Base-by-base conservation (phyloP, 2,888 invertebrate genomes). In the Linnaemya tessellans region DNA sequence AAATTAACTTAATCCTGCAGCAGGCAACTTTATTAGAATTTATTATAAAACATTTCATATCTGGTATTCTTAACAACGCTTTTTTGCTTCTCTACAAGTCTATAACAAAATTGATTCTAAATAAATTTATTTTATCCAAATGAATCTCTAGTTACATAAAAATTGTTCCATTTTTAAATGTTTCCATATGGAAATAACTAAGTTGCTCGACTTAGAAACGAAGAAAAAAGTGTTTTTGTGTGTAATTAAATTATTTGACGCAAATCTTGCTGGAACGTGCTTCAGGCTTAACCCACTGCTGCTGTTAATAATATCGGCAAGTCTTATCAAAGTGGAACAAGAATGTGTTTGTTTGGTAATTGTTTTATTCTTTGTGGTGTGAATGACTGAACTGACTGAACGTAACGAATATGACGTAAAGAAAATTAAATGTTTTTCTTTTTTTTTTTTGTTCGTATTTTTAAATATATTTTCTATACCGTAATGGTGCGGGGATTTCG, bases 241-340 rank as follows among this genome's bases (percentile, higher is more conserved):
- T 35, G 54, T 60, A 68, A 68, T 81, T 62, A 54, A 74, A 54
- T 67, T 30, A 60, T 74, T 54, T 62, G 67, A 74, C 68, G 74
- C 13, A 74, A 80, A 80, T 67, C 65, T 49, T 49, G 65, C 35
- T 49, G 58, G 30, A 58, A 49, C 65, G 46, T 58, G 46, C 65
- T 65, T 38, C 25, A 73, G 56, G 38, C 58, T 43, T 49, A 73
- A 58, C 64, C 49, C 56, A 49, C 13, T 54, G 25, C 13, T 54
- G 25, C 13, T 15, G 22, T 46, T 46, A 54, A 22, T 20, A 68
- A 54, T 15, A 9, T 20, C n/a, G 5, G 15, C 30, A 49, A 41
- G 38, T 15, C 25, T 43, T 25, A 30, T 30, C 30, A 7, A 18
- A 30, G 49, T 11, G 49, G 7, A 35, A 49, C 5, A 30, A 49